These are phyloP conservation scores for Atherix ibis DNA, from an alignment of 2,888 invertebrate species.

Conservation along the genomic window DNA sequence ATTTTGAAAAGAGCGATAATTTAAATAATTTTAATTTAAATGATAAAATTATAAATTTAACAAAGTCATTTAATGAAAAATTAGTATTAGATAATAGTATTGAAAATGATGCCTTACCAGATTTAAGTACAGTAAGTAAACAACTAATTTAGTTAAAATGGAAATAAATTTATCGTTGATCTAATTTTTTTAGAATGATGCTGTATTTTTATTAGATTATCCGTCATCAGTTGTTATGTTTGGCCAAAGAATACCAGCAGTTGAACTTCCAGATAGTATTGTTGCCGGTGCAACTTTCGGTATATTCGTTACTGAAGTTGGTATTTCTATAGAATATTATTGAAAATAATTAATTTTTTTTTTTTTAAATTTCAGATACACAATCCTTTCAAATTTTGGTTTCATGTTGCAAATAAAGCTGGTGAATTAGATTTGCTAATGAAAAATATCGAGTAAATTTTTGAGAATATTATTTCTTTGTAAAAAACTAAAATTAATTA, in stretches of 20 bases:
- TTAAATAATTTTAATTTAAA: no score
- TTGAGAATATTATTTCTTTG: background rate
- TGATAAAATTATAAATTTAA: no score
- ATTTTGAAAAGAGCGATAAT: no score
- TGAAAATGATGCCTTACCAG: no score
- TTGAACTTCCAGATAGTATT: constrained; percentile 6
- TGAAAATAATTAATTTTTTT: background rate
- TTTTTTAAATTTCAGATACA: constrained; percentile 6
- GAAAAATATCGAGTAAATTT: constrained; percentile 9
- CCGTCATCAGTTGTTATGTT: constrained; percentile 5
- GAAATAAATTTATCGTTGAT: no score
- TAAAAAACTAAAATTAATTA: background rate
- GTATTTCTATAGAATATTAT: background rate
- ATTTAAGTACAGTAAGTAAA: no score
- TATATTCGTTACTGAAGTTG: constrained; percentile 9
- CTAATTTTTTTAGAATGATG: constrained; percentile 6
- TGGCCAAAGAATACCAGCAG: constrained; percentile 6
- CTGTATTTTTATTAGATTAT: constrained; percentile 8
- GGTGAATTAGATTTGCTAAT: constrained; percentile 9
- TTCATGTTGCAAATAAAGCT: constrained; percentile 8
- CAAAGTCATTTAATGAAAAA: no score
- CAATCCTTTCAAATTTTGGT: constrained; percentile 12
- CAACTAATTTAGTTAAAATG: no score
- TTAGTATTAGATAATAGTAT: no score
- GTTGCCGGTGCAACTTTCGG: constrained; percentile 3